Evolutionary conservation across 1,140 invertebrate species (phyloP).

Genomic region (Pseudomyrmex sp.): DNA sequence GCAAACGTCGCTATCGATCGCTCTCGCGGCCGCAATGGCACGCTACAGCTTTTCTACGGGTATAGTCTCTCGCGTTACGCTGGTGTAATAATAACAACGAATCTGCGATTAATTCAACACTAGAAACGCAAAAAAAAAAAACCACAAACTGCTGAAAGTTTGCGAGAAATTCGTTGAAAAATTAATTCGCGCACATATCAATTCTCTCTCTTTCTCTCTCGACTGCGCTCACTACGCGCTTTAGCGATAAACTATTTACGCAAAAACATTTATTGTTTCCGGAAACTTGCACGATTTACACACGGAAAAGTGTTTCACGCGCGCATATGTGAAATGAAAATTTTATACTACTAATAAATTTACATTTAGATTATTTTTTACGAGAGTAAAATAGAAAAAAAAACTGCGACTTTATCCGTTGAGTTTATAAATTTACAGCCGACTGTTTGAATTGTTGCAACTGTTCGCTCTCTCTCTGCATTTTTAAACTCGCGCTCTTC

Average conservation of each 20-base stretch:
- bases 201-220: too few species aligned
- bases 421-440: slow-evolving; percentile 1
- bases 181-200: not conserved
- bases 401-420: too few species aligned
- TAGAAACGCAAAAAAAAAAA: not conserved
- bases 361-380: too few species aligned
- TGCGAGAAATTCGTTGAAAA: not conserved
- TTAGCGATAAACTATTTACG: not conserved
- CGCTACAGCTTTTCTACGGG: not conserved
- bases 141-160: not conserved
- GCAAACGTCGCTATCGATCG: slow-evolving; percentile 15
- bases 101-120: slow-evolving; percentile 30
- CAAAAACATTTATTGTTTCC: not conserved
- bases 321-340: too few species aligned
- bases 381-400: too few species aligned
- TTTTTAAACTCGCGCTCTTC: not conserved
- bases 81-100: slow-evolving; percentile 13
- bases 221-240: too few species aligned
- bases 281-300: too few species aligned
- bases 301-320: too few species aligned
- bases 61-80: not conserved
- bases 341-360: too few species aligned
- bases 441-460: not conserved
- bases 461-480: not conserved
- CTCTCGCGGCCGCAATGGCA: not conserved